Evolutionary conservation across 1,140 invertebrate species (phyloP).

Genomic region (Drosophila pallidifrons): DNA sequence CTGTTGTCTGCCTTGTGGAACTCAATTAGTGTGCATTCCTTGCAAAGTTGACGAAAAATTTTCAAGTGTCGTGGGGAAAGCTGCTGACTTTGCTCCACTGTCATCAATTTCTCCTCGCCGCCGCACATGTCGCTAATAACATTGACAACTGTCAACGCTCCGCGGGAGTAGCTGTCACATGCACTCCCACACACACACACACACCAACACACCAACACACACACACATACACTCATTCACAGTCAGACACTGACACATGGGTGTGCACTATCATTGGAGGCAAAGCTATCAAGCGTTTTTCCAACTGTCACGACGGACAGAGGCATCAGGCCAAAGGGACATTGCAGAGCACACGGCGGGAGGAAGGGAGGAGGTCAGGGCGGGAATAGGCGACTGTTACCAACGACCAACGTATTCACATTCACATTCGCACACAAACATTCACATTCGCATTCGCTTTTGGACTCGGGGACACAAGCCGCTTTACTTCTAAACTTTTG

Average conservation of each 20-base stretch:
- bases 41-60: constrained; percentile 1
- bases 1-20: constrained; percentile 24
- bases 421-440: constrained; percentile 11
- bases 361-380: neutral
- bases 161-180: constrained; percentile 59
- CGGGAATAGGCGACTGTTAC: neutral
- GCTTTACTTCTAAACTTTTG: constrained; percentile 77
- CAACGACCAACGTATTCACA: constrained; percentile 17
- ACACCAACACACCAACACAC: constrained; percentile 16
- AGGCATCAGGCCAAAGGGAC: constrained; percentile 12
- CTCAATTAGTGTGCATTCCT: constrained; percentile 55
- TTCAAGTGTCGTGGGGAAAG: neutral
- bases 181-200: constrained; percentile 39
- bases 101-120: neutral
- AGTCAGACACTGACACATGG: constrained; percentile 5
- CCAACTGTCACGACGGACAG: constrained; percentile 46
- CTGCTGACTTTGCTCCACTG: constrained; percentile 22
- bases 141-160: constrained; percentile 76
- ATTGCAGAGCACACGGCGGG: neutral
- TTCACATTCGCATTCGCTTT: constrained; percentile 21
- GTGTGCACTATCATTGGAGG: constrained; percentile 21
- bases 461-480: constrained; percentile 52
- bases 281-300: constrained; percentile 41
- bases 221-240: neutral
- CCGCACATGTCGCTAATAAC: constrained; percentile 65